phyloP scores from a whole-genome alignment of 1,140 invertebrate species.

The Steinernema khuongi region DNA sequence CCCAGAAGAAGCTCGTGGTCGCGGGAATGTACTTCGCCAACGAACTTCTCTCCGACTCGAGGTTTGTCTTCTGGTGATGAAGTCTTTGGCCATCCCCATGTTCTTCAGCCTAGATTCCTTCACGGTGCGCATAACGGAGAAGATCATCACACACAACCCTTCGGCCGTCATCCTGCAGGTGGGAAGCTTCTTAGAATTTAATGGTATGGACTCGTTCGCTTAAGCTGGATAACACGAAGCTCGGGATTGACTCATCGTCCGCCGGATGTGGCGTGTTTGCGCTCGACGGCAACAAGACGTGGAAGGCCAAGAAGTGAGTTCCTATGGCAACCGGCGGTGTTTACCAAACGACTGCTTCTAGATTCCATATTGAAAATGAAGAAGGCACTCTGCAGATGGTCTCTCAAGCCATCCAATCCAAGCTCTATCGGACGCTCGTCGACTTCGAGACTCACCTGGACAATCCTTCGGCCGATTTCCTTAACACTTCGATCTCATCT shows the following conservation, averaged over 20 bases:
- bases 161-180: background rate
- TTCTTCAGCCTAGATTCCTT: background rate
- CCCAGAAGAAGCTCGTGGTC: conserved; percentile 10
- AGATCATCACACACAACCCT: background rate
- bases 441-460: conserved; percentile 1
- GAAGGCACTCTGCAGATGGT: background rate
- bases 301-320: conserved; percentile 5
- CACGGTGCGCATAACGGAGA: background rate
- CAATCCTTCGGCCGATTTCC: background rate
- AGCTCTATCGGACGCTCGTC: background rate
- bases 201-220: too few species aligned
- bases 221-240: conserved; percentile 2
- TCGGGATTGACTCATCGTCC: background rate
- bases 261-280: background rate
- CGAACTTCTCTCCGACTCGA: background rate
- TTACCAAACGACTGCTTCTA: background rate
- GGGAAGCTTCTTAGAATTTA: too few species aligned
- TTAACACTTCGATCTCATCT: background rate
- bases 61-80: background rate
- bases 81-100: background rate
- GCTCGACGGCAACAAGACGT: background rate
- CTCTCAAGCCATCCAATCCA: background rate
- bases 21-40: conserved; percentile 16
- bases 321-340: background rate
- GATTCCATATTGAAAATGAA: background rate